Evolutionary conservation across 2,113 vertebrate genomes (phyloP), one percentile per base, ranked within the genome.

Genomic region (Chionomys nivalis): DNA sequence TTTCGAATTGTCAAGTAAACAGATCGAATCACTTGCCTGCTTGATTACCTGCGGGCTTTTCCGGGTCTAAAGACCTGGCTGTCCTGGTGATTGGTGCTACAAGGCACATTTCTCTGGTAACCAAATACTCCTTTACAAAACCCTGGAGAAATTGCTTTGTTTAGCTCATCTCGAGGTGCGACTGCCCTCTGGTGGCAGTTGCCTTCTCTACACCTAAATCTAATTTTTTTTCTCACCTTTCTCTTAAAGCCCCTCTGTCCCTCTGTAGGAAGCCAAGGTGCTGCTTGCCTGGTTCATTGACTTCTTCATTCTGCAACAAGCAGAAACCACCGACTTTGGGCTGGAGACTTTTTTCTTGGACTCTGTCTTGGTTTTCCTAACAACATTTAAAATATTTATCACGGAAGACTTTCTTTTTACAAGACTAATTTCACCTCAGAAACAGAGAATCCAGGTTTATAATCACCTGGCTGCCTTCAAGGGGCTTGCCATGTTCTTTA

Each of bases 171-270:
- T 75, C 81, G 39, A 72, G 73, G 28, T 77, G 21, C 33, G 92
- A 47, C 92, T 97, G 94, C 97, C 97, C 96, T 96, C 97, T 97
- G 75, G 96, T 93, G 97, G 96, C 55, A 36, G 14, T 39, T 81
- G 39, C 6, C 63, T 96, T 96, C 31, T 26, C 9, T 17, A 44
- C 42, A 87, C 5, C 17, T 63, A 87, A 79, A 52, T 31, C 13
- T 3, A 13, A 6, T 65, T 19, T 86, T 49, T 49, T 47, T n/a
- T 85, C 31, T 31, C 28, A 26, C 3, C 14, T 12, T 55, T 39
- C 21, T 17, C 2, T 26, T 61, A 73, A 26, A 36, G 24, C 68
- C 2, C 9, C 31, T n/a, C 26, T 36, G 19, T 75, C 2, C 7
- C 31, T n/a, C 26, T 9, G n/a, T 55, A 88, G n/a, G 33, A 79